A percentile compares a stretch with the other conserved stretches of the same genome.
phyloP scores from a whole-genome alignment of 2,888 invertebrate species.

The Platypus cylindrus region DNA sequence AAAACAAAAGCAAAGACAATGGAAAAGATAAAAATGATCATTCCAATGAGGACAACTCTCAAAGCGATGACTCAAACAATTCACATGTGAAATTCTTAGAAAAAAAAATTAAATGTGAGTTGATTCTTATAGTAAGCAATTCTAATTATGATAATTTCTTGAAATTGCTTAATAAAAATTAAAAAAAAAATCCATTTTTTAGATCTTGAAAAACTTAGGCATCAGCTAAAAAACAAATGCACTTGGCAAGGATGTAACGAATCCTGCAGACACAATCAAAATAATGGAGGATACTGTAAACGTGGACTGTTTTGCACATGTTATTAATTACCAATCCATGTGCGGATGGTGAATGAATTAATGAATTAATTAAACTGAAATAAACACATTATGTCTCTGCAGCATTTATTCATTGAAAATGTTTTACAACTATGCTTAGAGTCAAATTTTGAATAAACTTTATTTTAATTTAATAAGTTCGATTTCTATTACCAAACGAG shows the following conservation, averaged over 20 bases:
- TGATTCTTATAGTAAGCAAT: no score
- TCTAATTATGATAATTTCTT: no score
- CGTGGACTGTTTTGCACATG: conserved; percentile 9
- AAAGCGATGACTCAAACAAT: no score
- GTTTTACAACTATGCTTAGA: background rate
- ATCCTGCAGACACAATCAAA: conserved; percentile 4
- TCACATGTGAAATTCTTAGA: no score
- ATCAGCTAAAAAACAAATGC: conserved; percentile 7
- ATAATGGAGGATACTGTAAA: conserved; percentile 9
- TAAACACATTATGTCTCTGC: background rate
- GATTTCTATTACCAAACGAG: conserved; percentile 47
- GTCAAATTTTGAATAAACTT: background rate
- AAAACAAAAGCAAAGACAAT: background rate
- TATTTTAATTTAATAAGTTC: conserved; percentile 35
- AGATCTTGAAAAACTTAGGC: conserved; percentile 8
- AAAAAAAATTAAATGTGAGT: no score
- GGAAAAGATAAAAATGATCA: background rate
- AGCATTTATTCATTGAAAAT: background rate
- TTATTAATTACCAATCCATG: conserved; percentile 3
- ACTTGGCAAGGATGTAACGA: conserved; percentile 7
- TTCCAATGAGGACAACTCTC: background rate
- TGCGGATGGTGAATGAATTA: background rate
- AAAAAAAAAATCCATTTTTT: no score
- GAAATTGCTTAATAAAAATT: no score
- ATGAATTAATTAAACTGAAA: background rate